Evolutionary conservation across 2,888 invertebrate species (phyloP), one percentile per base, ranked within the genome.

Genomic region (Calliopum simillimum): DNA sequence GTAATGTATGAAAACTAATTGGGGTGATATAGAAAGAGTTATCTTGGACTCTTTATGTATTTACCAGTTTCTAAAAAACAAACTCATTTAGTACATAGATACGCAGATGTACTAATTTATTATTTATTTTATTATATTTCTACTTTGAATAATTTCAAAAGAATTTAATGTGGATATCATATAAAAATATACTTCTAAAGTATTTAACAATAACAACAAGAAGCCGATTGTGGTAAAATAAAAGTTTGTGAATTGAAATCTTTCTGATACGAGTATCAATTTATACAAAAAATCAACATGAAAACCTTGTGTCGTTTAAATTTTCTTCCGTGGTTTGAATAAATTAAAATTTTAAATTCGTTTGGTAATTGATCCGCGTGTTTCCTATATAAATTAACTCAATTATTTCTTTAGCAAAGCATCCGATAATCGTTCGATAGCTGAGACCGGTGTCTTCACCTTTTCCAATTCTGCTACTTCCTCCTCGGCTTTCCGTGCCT

Each of bases 391-490:
- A 19, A n/a, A 51, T 41, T 69, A 16, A 6, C 19, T 51, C 41
- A 63, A 63, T 53, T 47, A 76, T 44, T 78, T 77, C 55, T 81
- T 80, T 46, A 81, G 73, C 68, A 82, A 70, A n/a, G 79, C 78
- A 47, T 82, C 80, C 67, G 80, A 79, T 14, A 80, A 75, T 4
- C 81, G 78, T 55, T 82, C 83, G 5, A 82, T 77, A 58, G 80
- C 79, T 64, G 79, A 77, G 23, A 21, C 23, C 23, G 56, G 14
- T 23, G 16, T 44, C 33, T 53, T 65, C 8, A 43, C 23, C 13
- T 14, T 61, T 19, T 56, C 66, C 33, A 70, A 68, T 14, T 53
- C 23, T 49, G 51, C 44, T 62, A 73, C 72, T 2, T 69, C 69
- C 5, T 81, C 80, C 19, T 81, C 82, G 0, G 75, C 77, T 73